Evolutionary conservation across 2,113 vertebrate genomes (phyloP), one percentile per base, ranked within the genome.

Genomic region (Petrocephalus microphthalmus): DNA sequence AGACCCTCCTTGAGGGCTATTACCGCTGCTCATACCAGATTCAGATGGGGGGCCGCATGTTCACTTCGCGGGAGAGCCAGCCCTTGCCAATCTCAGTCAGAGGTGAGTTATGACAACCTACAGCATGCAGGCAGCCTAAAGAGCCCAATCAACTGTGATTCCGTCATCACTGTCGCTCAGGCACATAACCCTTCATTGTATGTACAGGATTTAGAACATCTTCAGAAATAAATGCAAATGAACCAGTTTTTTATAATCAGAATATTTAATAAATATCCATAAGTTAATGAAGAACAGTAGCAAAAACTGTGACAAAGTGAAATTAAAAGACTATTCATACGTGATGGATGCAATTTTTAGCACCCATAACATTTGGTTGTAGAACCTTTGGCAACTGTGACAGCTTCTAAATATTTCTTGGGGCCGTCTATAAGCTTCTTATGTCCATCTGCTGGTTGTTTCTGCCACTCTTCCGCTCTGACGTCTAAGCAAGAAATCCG

Each of bases 11-110:
- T 5, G 94, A 96, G 93, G 95, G 95, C 88, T 95, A 96, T 92
- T 96, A 96, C 90, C 95, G 94, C 92, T 96, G 95, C 88, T 92
- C 94, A 89, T 95, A 96, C 89, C 92, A 92, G 87, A 94, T 95
- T 49, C 95, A 95, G 91, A 89, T 95, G 45, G 94, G 93, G 7
- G 94, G 93, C 13, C 94, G 95, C 82, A 95, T 93, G n/a, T 95
- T 96, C 8, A 90, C 93, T 82, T 95, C 95, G 87, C 93, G 95
- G 85, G 94, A 95, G 87, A 96, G 94, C 92, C 94, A 95, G 84
- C 94, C 94, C 11, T 92, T 96, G 57, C 95, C 95, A 67, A 95
- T 96, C 74, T 94, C 94, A 10, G 88, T 95, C 45, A 94, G 91
- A 94, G 94, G 94, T 95, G 51, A 90, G 84, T 52, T 29, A 19